phyloP scores from a whole-genome alignment of 64 coral and sea anemone species.

The Stichodactyla helianthus region DNA sequence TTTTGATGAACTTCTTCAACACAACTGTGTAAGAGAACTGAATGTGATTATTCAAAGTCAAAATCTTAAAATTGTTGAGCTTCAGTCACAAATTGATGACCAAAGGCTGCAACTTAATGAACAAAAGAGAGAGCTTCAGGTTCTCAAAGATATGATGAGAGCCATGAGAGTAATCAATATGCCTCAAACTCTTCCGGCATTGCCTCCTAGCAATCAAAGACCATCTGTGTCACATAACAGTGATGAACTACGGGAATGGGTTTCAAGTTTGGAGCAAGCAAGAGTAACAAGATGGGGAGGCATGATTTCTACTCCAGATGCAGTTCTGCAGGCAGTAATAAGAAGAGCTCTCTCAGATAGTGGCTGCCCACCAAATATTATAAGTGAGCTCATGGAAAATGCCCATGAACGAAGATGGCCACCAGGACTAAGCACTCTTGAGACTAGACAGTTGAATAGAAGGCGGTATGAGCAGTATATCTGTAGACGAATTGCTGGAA shows the following conservation, averaged over 20 bases:
- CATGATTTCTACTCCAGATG: constrained; percentile 95
- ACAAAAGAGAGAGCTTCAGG: constrained; percentile 83
- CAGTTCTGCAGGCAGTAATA: constrained; percentile 82
- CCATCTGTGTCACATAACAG: constrained; percentile 40
- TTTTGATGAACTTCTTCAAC: constrained; percentile 83
- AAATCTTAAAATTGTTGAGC: constrained; percentile 74
- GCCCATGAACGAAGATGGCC: constrained; percentile 94
- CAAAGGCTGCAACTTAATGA: constrained; percentile 80
- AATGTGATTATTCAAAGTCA: constrained; percentile 83
- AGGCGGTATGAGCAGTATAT: constrained; percentile 90
- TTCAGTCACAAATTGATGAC: constrained; percentile 87
- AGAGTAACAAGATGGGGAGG: constrained; percentile 93
- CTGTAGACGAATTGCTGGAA: constrained; percentile 78
- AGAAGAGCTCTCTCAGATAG: constrained; percentile 74
- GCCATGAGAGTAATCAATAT: constrained; percentile 79
- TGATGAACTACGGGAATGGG: constrained; percentile 72
- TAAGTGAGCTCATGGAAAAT: constrained; percentile 97
- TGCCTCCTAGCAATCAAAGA: constrained; percentile 16
- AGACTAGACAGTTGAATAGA: constrained; percentile 85
- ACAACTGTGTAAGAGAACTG: constrained; percentile 87
- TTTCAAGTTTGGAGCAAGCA: constrained; percentile 54
- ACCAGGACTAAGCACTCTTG: constrained; percentile 82
- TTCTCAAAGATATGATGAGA: constrained; percentile 89
- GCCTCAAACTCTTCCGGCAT: constrained; percentile 52
- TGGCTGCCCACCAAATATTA: constrained; percentile 73